Base-by-base conservation (phyloP, 2,888 invertebrate species). In the Amphipyra tragopoginis region DNA sequence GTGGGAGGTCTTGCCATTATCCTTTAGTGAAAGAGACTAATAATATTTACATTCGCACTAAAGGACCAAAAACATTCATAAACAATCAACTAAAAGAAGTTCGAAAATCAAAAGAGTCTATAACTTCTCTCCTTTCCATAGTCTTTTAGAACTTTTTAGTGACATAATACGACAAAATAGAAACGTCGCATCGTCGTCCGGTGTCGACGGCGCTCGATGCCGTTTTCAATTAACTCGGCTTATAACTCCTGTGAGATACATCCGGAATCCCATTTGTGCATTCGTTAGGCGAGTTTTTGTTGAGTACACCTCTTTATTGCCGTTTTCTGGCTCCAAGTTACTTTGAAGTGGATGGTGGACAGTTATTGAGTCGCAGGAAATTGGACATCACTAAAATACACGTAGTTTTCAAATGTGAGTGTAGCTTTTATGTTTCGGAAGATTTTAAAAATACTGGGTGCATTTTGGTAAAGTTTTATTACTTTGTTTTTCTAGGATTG, bases 181-280 rank as follows among this genome's bases (percentile, higher is more conserved):
- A 59, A 55, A 39, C 4, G 52, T 13, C 42, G 39, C 36, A 13
- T 50, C 42, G 39, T 49, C 44, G 47, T 11, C 42, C 60, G 47
- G 38, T 34, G 60, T n/a, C 49, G 63, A 21, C 38, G 54, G 49
- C 58, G 57, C 72, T 75, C 75, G 72, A 73, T 70, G 73, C 57
- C 73, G 77, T 81, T 82, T 84, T 83, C 76, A 82, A 85, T 85
- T 84, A 83, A 73, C 73, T 71, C 56, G 57, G 80, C 67, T 82
- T 80, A 79, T 80, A 78, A 69, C 72, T 75, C 51, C 29, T 50
- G 68, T 61, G 65, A 47, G 63, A 67, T 74, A 67, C 65, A 72
- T 73, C 69, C 65, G 49, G n/a, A 76, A 81, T 77, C 75, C 75
- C 72, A 77, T 80, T 84, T 81, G 76, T 70, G 78, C 75, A 79